Percentiles rank a stretch among this genome's conserved stretches.
These are phyloP conservation scores for Hybos culiciformis DNA, from an alignment of 2,888 invertebrate species.

Conservation along the genomic window DNA sequence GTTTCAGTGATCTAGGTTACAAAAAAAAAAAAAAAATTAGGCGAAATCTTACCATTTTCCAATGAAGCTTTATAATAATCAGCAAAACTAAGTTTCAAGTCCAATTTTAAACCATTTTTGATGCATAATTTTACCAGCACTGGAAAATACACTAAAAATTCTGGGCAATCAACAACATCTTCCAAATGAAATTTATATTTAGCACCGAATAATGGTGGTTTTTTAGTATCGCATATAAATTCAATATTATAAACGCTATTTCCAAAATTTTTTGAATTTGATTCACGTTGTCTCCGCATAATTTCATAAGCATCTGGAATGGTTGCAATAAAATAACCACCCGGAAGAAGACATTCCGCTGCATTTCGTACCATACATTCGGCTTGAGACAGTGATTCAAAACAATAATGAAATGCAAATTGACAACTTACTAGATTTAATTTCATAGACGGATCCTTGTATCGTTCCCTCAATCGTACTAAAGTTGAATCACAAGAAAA, in stretches of 20 bases:
- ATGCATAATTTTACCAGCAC: constrained; percentile 58
- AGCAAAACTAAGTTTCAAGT: constrained; percentile 57
- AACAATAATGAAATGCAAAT: constrained; percentile 96
- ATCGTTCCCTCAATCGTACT: constrained; percentile 60
- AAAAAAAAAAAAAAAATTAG: neutral
- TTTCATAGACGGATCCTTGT: constrained; percentile 59
- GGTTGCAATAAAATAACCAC: constrained; percentile 94
- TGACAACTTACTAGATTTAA: constrained; percentile 92
- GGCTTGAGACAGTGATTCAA: constrained; percentile 78
- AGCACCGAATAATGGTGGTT: constrained; percentile 81
- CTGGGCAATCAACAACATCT: constrained; percentile 96
- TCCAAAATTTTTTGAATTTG: constrained; percentile 47
- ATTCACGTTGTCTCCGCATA: constrained; percentile 54
- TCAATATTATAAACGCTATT: constrained; percentile 67
- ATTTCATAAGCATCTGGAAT: constrained; percentile 90
- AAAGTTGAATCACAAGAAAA: constrained; percentile 86
- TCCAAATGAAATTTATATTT: constrained; percentile 93
- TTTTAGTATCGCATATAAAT: constrained; percentile 50
- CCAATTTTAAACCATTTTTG: constrained; percentile 56
- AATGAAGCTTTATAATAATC: constrained; percentile 49
- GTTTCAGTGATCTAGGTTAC: too few relatives aligned
- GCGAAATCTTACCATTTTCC: constrained; percentile 22
- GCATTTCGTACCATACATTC: constrained; percentile 87
- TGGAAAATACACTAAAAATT: constrained; percentile 92
- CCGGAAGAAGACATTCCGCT: constrained; percentile 73